phyloP scores from a whole-genome alignment of 2,888 invertebrate genomes.

The Dynastes tityus region DNA sequence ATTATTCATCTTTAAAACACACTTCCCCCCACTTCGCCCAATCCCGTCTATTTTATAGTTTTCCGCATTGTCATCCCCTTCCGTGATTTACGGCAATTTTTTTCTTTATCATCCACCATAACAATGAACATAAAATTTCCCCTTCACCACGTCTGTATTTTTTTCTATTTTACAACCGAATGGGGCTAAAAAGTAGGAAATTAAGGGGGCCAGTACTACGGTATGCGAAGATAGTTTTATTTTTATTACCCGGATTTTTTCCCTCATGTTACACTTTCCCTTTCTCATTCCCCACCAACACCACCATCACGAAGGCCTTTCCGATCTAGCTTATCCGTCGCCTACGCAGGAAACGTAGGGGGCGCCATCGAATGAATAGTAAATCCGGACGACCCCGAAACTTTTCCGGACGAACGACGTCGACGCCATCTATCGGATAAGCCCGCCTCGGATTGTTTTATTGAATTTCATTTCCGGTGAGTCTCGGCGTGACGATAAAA shows the following conservation, averaged over 20 bases:
- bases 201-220: background rate
- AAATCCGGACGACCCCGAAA: slow-evolving; percentile 20
- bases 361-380: slow-evolving; percentile 21
- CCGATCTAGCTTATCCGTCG: slow-evolving; percentile 10
- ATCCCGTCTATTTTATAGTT: background rate
- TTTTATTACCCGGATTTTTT: slow-evolving; percentile 31
- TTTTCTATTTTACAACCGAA: slow-evolving; percentile 12
- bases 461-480: slow-evolving; percentile 20
- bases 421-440: slow-evolving; percentile 10
- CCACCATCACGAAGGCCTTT: background rate
- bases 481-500: slow-evolving; percentile 24
- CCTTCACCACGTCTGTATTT: background rate
- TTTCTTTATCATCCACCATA: background rate
- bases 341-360: slow-evolving; percentile 2
- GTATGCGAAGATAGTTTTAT: slow-evolving; percentile 34
- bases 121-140: slow-evolving; percentile 7
- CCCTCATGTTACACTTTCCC: background rate
- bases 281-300: background rate
- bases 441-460: slow-evolving; percentile 24
- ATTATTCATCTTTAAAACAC: background rate
- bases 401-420: slow-evolving; percentile 6
- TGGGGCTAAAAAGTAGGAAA: background rate
- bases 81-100: background rate
- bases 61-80: background rate
- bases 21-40: background rate